These are phyloP conservation scores for Nothocercus julius DNA, from an alignment of 2,113 vertebrate genomes.

Conservation along the genomic window DNA sequence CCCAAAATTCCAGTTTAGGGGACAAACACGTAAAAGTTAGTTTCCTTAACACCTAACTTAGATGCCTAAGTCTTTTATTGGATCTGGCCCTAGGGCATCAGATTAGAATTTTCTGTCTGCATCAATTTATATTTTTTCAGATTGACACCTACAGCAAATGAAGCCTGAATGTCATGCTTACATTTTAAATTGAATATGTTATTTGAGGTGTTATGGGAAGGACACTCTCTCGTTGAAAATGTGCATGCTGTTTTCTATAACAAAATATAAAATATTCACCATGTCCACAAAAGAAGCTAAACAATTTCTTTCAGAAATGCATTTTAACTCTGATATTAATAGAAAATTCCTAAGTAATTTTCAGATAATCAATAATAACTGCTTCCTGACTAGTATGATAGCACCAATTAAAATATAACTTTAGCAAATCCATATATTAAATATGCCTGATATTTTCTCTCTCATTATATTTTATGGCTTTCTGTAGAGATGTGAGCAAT, in stretches of 20 bases:
- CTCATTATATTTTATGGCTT: neutral
- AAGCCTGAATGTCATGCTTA: slow-evolving; percentile 69
- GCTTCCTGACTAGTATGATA: neutral
- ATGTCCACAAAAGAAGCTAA: neutral
- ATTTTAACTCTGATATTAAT: neutral
- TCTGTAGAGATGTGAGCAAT: neutral
- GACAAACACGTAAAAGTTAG: neutral
- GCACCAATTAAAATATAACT: neutral
- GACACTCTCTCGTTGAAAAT: slow-evolving; percentile 23
- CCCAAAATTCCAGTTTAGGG: neutral
- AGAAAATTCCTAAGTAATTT: slow-evolving; percentile 5
- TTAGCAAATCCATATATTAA: neutral
- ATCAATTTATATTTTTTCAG: slow-evolving; percentile 55
- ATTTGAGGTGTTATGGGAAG: slow-evolving; percentile 54
- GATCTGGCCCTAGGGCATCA: slow-evolving; percentile 49
- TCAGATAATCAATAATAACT: slow-evolving; percentile 28
- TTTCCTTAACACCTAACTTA: slow-evolving; percentile 32
- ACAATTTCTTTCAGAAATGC: neutral
- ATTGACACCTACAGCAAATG: slow-evolving; percentile 49
- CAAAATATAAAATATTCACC: slow-evolving; percentile 39
- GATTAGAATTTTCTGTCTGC: slow-evolving; percentile 55
- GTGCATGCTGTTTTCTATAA: slow-evolving; percentile 1
- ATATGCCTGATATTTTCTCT: neutral
- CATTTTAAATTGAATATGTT: slow-evolving; percentile 55
- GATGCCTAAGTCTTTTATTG: slow-evolving; percentile 32